phyloP scores from a whole-genome alignment of 2,797 vertebrate genomes.

The Mus spretus region DNA sequence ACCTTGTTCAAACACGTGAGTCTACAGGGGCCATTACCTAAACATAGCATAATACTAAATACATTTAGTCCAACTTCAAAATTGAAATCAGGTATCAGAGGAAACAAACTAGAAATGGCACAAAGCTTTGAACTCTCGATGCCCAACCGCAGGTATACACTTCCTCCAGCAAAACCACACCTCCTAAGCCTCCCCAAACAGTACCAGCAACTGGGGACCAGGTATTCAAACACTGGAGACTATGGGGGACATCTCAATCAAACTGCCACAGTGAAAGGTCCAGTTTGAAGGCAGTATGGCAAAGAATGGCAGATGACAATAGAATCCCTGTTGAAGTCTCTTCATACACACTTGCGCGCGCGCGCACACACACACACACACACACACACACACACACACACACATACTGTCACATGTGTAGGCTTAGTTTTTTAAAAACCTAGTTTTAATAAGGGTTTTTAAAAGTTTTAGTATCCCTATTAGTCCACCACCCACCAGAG shows the following conservation, averaged over 20 bases:
- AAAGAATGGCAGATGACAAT: background rate
- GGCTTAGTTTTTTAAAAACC: background rate
- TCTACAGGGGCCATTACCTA: background rate
- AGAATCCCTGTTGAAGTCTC: background rate
- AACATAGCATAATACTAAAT: background rate
- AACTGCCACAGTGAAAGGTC: too few species aligned
- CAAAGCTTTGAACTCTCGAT: background rate
- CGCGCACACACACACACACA: too few species aligned
- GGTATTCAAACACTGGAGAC: background rate
- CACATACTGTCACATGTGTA: background rate
- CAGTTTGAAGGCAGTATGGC: background rate
- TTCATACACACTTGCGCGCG: fast-evolving
- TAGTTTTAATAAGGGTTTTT: background rate
- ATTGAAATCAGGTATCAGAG: background rate
- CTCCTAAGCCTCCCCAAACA: background rate
- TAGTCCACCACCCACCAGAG: background rate
- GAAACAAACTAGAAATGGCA: background rate
- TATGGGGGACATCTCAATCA: background rate
- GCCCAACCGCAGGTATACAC: background rate
- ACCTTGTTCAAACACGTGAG: background rate
- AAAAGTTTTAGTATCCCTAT: background rate
- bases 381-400: too few species aligned
- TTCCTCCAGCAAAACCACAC: background rate
- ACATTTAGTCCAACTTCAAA: background rate
- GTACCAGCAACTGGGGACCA: too few species aligned